phyloP scores from a whole-genome alignment of 2,113 vertebrate species.

The Motacilla alba region DNA sequence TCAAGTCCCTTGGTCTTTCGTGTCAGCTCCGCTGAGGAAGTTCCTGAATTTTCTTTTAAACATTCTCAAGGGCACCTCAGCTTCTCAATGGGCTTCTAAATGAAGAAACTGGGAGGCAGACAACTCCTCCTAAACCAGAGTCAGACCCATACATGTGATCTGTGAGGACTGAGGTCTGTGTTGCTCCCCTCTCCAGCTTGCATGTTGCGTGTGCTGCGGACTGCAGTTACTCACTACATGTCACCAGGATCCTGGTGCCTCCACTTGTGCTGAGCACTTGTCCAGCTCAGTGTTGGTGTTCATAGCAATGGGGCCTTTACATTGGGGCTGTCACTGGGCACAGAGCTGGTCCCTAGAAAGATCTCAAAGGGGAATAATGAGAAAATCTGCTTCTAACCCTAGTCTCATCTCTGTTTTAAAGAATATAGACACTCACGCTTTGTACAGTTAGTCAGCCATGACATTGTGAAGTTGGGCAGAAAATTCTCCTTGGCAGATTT shows the following conservation, averaged over 20 bases:
- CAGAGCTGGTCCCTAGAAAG: neutral
- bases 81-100: neutral
- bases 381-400: neutral
- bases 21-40: neutral
- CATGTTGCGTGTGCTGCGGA: neutral
- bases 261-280: neutral
- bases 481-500: neutral
- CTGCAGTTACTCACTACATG: fast-evolving
- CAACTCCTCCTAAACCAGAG: neutral
- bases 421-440: neutral
- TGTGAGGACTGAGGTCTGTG: neutral
- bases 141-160: fast-evolving
- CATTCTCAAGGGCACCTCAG: neutral
- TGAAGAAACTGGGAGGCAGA: neutral
- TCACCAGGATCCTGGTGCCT: neutral
- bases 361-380: neutral
- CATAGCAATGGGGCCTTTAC: neutral
- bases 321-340: neutral
- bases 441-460: neutral
- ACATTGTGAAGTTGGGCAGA: neutral
- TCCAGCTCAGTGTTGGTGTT: neutral
- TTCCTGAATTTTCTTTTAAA: neutral
- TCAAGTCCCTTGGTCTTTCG: neutral
- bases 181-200: neutral
- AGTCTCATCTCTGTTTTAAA: neutral